These are phyloP conservation scores for Lophotriccus pileatus DNA, from an alignment of 2,797 vertebrate genomes.

Conservation along the genomic window DNA sequence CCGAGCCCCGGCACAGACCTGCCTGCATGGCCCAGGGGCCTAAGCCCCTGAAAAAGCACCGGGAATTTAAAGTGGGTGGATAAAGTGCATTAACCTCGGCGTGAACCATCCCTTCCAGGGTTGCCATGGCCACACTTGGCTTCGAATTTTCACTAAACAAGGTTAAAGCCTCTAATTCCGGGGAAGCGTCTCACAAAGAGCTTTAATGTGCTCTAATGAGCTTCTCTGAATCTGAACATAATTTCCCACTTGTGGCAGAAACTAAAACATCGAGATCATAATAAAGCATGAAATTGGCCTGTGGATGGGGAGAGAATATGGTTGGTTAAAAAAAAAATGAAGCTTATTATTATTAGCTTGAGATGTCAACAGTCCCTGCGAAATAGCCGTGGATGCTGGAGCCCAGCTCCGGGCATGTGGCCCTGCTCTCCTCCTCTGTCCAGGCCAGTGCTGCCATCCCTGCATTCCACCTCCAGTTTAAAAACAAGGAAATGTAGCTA, in stretches of 20 bases:
- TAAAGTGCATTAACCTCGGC: neutral
- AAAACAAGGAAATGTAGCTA: neutral
- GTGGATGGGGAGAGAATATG: neutral
- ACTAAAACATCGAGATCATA: neutral
- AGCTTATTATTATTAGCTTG: neutral
- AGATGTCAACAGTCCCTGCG: neutral
- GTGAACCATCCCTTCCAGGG: neutral
- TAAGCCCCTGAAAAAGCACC: rapidly evolving
- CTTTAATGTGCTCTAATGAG: slow-evolving; percentile 15
- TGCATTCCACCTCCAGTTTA: neutral
- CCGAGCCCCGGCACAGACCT: rapidly evolving
- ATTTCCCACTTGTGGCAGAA: neutral
- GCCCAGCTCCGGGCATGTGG: rapidly evolving
- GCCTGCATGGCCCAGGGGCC: neutral
- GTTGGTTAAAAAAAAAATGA: neutral
- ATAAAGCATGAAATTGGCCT: neutral
- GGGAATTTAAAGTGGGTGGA: neutral
- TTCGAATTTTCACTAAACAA: neutral
- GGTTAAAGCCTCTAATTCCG: neutral
- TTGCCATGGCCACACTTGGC: neutral
- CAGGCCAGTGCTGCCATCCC: neutral
- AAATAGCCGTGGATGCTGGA: neutral
- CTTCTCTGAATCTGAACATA: neutral
- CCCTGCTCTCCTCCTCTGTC: neutral
- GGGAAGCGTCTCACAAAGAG: neutral